Base-by-base conservation (phyloP, 2,888 invertebrate genomes). In the Torymus tubicola region DNA sequence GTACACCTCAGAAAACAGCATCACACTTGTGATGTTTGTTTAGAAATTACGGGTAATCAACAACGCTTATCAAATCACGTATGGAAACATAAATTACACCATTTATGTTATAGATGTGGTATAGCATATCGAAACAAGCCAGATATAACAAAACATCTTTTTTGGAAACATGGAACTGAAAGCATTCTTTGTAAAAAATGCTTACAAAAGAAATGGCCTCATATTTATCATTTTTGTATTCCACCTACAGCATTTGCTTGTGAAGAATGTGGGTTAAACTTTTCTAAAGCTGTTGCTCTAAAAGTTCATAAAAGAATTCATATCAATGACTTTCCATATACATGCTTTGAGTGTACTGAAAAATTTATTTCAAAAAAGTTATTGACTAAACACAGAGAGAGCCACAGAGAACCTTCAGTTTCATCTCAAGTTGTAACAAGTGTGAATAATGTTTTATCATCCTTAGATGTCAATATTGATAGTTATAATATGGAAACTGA, bases 91-190 rank as follows among this genome's bases (percentile, higher is more conserved):
- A 97, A 97, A 91, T 90, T 97, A 60, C 94, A 96, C 90, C 96
- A 97, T 91, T 91, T 96, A 77, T 97, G 97, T 88, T 97, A 96
- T 89, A 94, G 96, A 31, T 97, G 97, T 89, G 96, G 96, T 53
- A 96, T 97, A 83, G 95, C 97, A 0, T 97, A 97, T 89, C 93
- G 96, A 84, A 97, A 96, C 90, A 96, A 96, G 89, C 95, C 95
- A 75, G 96, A 97, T 87, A 97, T 97, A 80, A 96, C 96, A 16
- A 96, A 96, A 88, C 97, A 97, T 91, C 92, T 97, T 77, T 97
- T 96, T 89, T 97, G 97, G 97, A 97, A 97, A 90, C 97, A 97
- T 90, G 97, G 97, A 24, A 97, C 97, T 2, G 96, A 97, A 88
- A 96, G 96, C 91, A 95, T 96, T 2, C 91, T 95, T 55, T 97